Conservation (phyloP, 2,113 vertebrate species). For the Scalopus aquaticus region DNA sequence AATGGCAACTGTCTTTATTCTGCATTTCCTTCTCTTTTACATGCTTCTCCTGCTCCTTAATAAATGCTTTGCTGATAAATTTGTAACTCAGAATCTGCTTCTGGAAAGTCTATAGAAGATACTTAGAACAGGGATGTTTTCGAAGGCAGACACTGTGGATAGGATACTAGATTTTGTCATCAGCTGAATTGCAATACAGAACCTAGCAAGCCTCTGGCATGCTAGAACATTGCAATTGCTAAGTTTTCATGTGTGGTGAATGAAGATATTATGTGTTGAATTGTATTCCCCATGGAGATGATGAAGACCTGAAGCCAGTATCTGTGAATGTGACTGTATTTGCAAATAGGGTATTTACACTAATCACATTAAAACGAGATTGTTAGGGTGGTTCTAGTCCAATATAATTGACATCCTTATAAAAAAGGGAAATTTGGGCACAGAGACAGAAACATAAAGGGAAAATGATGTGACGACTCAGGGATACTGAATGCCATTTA, state of each 20-base stretch:
- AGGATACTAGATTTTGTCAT: not conserved
- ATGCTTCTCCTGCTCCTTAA: not conserved
- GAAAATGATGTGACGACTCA: not conserved
- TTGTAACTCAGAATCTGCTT: not conserved
- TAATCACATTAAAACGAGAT: not conserved
- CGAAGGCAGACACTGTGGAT: not conserved
- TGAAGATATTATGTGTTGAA: not conserved
- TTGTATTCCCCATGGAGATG: rapidly evolving
- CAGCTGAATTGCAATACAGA: not conserved
- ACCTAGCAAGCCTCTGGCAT: not conserved
- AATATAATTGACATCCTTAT: not conserved
- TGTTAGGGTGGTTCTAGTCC: not conserved
- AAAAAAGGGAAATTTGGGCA: not conserved
- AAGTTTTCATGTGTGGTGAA: not conserved
- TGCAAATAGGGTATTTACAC: not conserved
- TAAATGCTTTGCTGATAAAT: not conserved
- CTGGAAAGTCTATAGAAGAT: not conserved
- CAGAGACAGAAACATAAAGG: not conserved
- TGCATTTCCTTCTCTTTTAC: not conserved
- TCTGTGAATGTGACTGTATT: not conserved
- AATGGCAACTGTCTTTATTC: not conserved
- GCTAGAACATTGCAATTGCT: not conserved
- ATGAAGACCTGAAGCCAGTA: not conserved
- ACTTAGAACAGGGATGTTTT: not conserved
- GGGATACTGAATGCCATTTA: not conserved